These are phyloP conservation scores for Subacronicta megacephala DNA, from an alignment of 2,888 invertebrate species.

Conservation along the genomic window DNA sequence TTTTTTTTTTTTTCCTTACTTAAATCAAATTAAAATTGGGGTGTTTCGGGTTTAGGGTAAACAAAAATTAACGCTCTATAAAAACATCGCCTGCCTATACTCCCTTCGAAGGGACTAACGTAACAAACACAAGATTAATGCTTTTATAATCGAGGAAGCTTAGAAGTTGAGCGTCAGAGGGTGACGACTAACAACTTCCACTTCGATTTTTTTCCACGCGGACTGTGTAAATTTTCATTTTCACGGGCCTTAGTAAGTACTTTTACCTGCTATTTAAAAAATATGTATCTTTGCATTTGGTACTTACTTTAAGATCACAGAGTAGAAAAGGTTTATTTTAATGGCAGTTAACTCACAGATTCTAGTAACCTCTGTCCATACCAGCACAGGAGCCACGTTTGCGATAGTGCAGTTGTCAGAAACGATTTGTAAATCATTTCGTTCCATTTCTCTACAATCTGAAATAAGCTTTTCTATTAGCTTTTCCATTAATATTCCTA, in stretches of 20 bases:
- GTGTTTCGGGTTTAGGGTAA: too few relatives aligned
- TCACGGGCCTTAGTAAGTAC: slow-evolving; percentile 79
- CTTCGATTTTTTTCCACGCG: slow-evolving; percentile 5
- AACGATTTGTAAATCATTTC: slow-evolving; percentile 79
- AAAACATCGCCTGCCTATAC: too few relatives aligned
- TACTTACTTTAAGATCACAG: too few relatives aligned
- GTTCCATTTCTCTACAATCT: slow-evolving; percentile 81
- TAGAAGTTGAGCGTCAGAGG: too few relatives aligned
- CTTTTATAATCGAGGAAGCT: slow-evolving; percentile 1
- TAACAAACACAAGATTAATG: slow-evolving; percentile 2
- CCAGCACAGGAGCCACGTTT: slow-evolving; percentile 81
- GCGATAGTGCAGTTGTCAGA: slow-evolving; percentile 70
- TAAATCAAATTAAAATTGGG: too few relatives aligned
- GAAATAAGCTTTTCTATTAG: too few relatives aligned
- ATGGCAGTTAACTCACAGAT: slow-evolving; percentile 78
- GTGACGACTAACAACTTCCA: slow-evolving; percentile 8
- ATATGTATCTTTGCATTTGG: too few relatives aligned
- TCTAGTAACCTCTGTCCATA: slow-evolving; percentile 79
- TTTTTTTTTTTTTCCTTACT: too few relatives aligned
- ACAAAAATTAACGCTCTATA: too few relatives aligned
- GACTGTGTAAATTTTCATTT: slow-evolving; percentile 37
- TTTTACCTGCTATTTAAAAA: too few relatives aligned
- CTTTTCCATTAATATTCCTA: too few relatives aligned
- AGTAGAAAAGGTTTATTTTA: too few relatives aligned
- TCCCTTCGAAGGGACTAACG: not conserved